Evolutionary conservation across 92 coral and sea anemone species (phyloP).

Genomic region (Anthopleura xanthogrammica): DNA sequence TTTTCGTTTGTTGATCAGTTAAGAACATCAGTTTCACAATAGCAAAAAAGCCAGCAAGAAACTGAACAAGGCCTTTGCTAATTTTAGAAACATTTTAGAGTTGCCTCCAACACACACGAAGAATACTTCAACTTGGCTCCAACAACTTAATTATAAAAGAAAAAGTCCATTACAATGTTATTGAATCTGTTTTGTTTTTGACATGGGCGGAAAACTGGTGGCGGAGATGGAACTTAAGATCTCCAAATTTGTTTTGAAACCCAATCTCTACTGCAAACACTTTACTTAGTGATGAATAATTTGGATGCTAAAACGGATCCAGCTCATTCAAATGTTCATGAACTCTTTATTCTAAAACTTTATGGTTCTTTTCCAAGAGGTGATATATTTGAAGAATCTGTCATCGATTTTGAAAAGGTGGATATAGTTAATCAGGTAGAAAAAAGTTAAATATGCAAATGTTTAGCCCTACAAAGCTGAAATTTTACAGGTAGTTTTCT

Average conservation of each 20-base stretch:
- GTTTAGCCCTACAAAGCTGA: not conserved
- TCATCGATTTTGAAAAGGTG: not conserved
- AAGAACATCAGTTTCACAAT: not conserved
- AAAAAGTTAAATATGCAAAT: not conserved
- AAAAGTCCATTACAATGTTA: constrained; percentile 2
- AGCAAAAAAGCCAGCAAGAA: not conserved
- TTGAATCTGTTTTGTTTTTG: not conserved
- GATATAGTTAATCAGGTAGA: not conserved
- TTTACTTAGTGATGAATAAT: constrained; percentile 3
- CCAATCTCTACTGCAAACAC: constrained; percentile 1
- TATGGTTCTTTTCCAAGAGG: not conserved
- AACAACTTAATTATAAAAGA: not conserved
- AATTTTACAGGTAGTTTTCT: not conserved
- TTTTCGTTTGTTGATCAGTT: not conserved
- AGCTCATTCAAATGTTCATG: not conserved
- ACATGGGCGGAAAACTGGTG: not conserved
- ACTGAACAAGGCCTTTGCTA: not conserved
- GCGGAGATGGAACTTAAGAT: constrained; percentile 11
- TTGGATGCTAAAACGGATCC: constrained; percentile 2
- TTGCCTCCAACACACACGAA: constrained; percentile 4
- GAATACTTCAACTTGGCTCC: not conserved
- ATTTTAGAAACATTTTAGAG: constrained; percentile 5
- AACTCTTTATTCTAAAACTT: not conserved
- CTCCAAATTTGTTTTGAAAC: constrained; percentile 8
- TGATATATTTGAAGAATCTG: not conserved